Conservation (phyloP, 64 coral and sea anemone genomes). For the Montipora cactus region DNA sequence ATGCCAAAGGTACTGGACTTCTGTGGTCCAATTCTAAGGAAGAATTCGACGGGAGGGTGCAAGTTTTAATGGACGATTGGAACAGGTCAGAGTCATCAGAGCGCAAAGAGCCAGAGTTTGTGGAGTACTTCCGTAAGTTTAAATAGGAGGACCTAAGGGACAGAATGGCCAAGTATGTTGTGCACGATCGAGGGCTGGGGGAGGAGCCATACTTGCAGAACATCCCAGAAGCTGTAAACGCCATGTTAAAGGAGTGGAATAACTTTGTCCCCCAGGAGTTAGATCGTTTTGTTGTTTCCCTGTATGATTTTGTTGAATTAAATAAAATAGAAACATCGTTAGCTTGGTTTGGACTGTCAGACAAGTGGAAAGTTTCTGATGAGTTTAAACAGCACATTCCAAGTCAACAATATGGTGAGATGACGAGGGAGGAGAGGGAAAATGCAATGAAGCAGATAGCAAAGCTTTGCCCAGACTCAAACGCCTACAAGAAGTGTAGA, state of each 20-base stretch:
- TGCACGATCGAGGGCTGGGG: slow-evolving; percentile 42
- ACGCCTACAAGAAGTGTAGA: slow-evolving; percentile 66
- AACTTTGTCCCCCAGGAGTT: slow-evolving; percentile 49
- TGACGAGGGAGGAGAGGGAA: slow-evolving; percentile 49
- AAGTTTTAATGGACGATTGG: slow-evolving; percentile 39
- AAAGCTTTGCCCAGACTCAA: slow-evolving; percentile 64
- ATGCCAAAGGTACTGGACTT: slow-evolving; percentile 65
- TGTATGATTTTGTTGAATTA: slow-evolving; percentile 41
- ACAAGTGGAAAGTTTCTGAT: slow-evolving; percentile 56
- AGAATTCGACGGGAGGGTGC: slow-evolving; percentile 42
- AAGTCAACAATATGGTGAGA: slow-evolving; percentile 28
- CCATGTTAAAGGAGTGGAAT: slow-evolving; percentile 62
- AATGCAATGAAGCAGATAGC: slow-evolving; percentile 37
- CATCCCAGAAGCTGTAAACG: slow-evolving; percentile 44
- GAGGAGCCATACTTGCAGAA: slow-evolving; percentile 58
- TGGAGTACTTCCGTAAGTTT: slow-evolving; percentile 23
- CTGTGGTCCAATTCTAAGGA: slow-evolving; percentile 63
- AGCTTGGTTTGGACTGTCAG: slow-evolving; percentile 53
- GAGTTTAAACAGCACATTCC: slow-evolving; percentile 10
- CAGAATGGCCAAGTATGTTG: slow-evolving; percentile 48
- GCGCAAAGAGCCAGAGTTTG: slow-evolving; percentile 11
- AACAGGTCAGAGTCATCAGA: slow-evolving; percentile 15
- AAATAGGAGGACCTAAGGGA: slow-evolving; percentile 31
- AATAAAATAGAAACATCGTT: slow-evolving; percentile 40
- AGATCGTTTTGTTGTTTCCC: slow-evolving; percentile 42